phyloP scores from a whole-genome alignment of 2,888 invertebrate species.

The Stictocephala bisonia region DNA sequence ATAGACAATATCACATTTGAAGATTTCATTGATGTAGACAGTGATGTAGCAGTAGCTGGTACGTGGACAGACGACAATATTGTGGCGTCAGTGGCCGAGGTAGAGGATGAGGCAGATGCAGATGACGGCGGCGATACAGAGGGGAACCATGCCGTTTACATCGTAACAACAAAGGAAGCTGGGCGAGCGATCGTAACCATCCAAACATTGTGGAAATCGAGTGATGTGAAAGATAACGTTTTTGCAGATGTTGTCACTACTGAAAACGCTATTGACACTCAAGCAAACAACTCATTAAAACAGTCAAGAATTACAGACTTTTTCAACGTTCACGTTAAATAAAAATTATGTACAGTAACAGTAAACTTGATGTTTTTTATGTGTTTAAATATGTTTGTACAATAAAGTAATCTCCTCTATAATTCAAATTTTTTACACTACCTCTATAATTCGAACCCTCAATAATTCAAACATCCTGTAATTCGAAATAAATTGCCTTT shows the following conservation, averaged over 20 bases:
- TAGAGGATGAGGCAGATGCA: not conserved
- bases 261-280: conserved; percentile 28
- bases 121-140: conserved; percentile 1
- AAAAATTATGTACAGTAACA: no score
- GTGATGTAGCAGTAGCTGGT: conserved; percentile 37
- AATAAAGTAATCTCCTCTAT: no score
- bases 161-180: conserved; percentile 37
- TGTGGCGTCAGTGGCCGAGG: not conserved
- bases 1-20: conserved; percentile 19
- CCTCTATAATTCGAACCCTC: no score
- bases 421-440: no score
- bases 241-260: conserved; percentile 22
- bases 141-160: no score
- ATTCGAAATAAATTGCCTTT: conserved; percentile 5
- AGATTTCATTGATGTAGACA: conserved; percentile 39
- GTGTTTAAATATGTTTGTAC: no score
- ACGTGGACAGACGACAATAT: conserved; percentile 37
- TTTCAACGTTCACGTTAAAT: no score
- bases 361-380: no score
- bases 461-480: not conserved
- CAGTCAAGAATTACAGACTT: conserved; percentile 24
- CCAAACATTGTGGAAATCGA: conserved; percentile 19
- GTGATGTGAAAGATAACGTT: conserved; percentile 1
- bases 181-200: conserved; percentile 14
- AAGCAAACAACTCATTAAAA: conserved; percentile 7